A percentile compares a stretch with the other conserved stretches of the same genome.
Evolutionary conservation across 37 sponge, comb jelly and placozoan genomes (phyloP).

Genomic region (Dysidea cf. avara): DNA sequence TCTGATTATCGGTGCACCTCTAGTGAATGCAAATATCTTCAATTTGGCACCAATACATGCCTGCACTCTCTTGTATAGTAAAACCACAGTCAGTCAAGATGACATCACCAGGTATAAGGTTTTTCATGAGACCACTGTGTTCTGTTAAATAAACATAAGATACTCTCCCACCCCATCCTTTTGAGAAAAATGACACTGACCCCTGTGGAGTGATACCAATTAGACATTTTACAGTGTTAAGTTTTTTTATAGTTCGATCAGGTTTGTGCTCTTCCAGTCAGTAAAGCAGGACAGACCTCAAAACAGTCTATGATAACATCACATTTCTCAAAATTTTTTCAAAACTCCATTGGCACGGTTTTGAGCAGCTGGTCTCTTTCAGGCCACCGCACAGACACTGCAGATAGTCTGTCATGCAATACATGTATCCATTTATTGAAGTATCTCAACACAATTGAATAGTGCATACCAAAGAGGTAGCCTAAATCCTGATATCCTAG

Average conservation of each 20-base stretch:
- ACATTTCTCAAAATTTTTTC: constrained; percentile 2
- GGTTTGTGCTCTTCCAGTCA: constrained; percentile 32
- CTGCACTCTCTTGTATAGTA: constrained; percentile 18
- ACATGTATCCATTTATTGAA: background rate
- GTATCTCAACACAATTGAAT: too few species aligned
- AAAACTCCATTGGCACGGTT: too few species aligned
- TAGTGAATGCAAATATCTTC: constrained; percentile 14
- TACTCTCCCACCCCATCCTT: constrained; percentile 30
- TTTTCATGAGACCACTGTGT: constrained; percentile 10
- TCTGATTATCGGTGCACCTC: too few species aligned
- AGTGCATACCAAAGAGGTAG: constrained; percentile 16
- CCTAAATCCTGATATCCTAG: constrained; percentile 13
- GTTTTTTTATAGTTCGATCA: constrained; percentile 37
- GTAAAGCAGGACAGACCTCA: constrained; percentile 21
- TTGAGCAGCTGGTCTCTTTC: too few species aligned
- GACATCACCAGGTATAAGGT: constrained; percentile 1
- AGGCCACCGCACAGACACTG: too few species aligned
- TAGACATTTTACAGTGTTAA: constrained; percentile 38
- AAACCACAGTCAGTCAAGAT: constrained; percentile 18
- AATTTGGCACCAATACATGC: constrained; percentile 20
- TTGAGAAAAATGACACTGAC: constrained; percentile 10
- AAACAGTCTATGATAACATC: constrained; percentile 32
- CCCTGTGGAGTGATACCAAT: constrained; percentile 30
- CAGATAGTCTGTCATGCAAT: background rate
- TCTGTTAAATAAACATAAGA: constrained; percentile 20